Evolutionary conservation across 2,888 invertebrate genomes (phyloP), one percentile per base, ranked within the genome.

Genomic region (Campoplex nolae): DNA sequence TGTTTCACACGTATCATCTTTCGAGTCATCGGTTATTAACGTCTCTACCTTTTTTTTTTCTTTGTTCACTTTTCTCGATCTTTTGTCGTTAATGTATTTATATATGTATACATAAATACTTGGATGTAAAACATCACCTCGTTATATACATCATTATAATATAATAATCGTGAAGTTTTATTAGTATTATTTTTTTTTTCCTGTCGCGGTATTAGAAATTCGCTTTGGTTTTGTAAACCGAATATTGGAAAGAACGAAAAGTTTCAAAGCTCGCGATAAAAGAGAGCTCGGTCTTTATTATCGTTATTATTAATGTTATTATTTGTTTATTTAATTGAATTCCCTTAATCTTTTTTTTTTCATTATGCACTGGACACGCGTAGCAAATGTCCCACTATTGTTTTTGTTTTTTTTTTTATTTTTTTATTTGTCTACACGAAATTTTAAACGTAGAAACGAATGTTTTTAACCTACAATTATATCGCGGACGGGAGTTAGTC

Each of bases 91-190:
- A 7, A 90, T 90, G 88, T 62, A 90, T 82, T 65, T 75, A 54
- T 71, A 70, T 90, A 23, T 38, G 6, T 38, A 4, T 6, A 38
- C 6, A 90, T 90, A 84, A 88, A 88, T 90, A 89, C 88, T 90
- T 87, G 62, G 78, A 56, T 67, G 84, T 86, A 88, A 91, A 90
- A 89, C 88, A 89, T 89, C 90, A 90, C 89, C 88, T 89, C 88
- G 89, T 73, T 92, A 92, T 93, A 91, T 92, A 93, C 92, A 92
- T 91, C 85, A 91, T 79, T 38, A 38, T 56, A 73, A 74, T 74
- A 42, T 54, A 87, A 88, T 93, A 92, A 90, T 90, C 88, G 90
- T 91, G 90, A 91, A 91, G 89, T 91, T 79, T 79, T 76, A 28
- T 84, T 85, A 70, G 67, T 76, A 71, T 74, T 65, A 58, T 58